These are phyloP conservation scores for Andrena fulva DNA, from an alignment of 2,888 invertebrate genomes.

Conservation along the genomic window DNA sequence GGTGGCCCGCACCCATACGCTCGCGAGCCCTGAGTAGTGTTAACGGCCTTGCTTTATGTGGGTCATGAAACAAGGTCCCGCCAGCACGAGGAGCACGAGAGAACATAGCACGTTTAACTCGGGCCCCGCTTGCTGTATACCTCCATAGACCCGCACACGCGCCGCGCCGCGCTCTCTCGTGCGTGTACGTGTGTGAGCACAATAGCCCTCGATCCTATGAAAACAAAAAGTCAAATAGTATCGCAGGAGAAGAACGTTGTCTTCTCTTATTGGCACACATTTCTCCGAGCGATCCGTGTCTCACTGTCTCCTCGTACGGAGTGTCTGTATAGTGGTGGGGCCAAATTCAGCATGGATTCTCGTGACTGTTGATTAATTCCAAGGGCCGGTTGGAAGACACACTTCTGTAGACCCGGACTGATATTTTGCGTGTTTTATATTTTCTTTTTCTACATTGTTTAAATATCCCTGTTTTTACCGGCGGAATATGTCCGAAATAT, in stretches of 20 bases:
- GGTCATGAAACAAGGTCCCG: conserved; percentile 85
- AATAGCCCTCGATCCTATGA: conserved; percentile 4
- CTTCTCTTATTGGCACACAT: not conserved
- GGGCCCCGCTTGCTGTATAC: conserved; percentile 35
- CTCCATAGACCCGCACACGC: conserved; percentile 1
- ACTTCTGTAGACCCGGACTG: too few species aligned
- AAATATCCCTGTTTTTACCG: too few species aligned
- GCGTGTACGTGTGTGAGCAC: conserved; percentile 5
- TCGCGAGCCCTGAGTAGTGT: conserved; percentile 78
- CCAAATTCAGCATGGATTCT: too few species aligned
- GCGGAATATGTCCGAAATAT: too few species aligned
- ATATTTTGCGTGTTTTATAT: too few species aligned
- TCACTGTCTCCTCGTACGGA: too few species aligned
- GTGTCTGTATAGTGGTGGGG: too few species aligned
- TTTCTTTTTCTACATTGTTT: too few species aligned
- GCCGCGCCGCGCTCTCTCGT: conserved; percentile 16
- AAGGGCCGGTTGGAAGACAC: too few species aligned
- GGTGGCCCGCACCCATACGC: conserved; percentile 75
- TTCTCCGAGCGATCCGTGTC: too few species aligned
- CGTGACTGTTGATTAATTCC: too few species aligned
- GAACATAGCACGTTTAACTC: conserved; percentile 65
- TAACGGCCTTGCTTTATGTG: conserved; percentile 84
- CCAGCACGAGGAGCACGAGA: conserved; percentile 78
- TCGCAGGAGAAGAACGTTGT: not conserved
- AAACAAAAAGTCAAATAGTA: conserved; percentile 20